Base-by-base conservation (phyloP, 2,888 invertebrate species). In the Dasypolia templi region DNA sequence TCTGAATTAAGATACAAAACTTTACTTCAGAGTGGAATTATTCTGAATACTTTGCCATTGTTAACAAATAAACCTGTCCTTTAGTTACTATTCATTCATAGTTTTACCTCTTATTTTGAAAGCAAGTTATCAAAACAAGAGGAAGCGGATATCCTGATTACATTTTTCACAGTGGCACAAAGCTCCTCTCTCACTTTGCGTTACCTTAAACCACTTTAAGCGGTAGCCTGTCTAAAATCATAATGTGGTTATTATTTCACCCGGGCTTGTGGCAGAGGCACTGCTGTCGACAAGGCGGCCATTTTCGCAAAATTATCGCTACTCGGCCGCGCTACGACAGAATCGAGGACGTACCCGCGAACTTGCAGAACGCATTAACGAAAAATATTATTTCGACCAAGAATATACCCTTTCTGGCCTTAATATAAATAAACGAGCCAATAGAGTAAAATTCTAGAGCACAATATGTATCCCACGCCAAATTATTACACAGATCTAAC, bases 231-330 rank as follows among this genome's bases (percentile, higher is more conserved):
- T 93, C 93, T 94, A 92, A 94, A 94, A 93, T 93, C 94, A 94
- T 94, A 95, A 94, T 94, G 94, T 92, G 95, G 94, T 94, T 95
- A 95, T 95, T 94, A 95, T 95, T 94, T 95, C 92, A 94, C 91
- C 92, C 91, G 88, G 89, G 91, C 91, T 91, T 93, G 91, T 90
- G 89, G 91, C 92, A 92, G 90, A 91, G 93, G 89, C 92, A 89
- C 94, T 95, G 95, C 91, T 89, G 95, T 92, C 94, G 95, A 95
- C 95, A 94, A 92, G 94, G 90, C 94, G 92, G 92, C 95, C 94
- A 95, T 95, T 95, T 94, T 93, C 90, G 89, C 88, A 91, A 93
- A 95, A 94, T 95, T 95, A 95, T 95, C 90, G 95, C 95, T 94
- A 93, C 95, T 95, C 94, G 93, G 93, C 92, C 91, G 83, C 86